phyloP scores from a whole-genome alignment of 2,797 vertebrate species.

The Cephalopachus bancanus region DNA sequence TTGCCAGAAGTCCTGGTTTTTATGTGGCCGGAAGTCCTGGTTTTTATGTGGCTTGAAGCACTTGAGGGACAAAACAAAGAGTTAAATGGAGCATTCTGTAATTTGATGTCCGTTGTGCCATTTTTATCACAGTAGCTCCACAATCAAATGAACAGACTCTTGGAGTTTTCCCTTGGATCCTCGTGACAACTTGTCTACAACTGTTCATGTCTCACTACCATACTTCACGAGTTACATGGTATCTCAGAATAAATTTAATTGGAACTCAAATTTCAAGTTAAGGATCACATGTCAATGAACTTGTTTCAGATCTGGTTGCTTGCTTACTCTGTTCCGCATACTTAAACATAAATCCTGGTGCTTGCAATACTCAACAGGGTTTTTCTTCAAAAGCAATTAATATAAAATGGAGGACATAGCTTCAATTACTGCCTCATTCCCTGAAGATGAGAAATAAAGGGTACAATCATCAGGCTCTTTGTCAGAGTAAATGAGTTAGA shows the following conservation, averaged over 20 bases:
- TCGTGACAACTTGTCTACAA: background rate
- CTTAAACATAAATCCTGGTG: slow-evolving; percentile 1
- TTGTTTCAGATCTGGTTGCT: slow-evolving; percentile 31
- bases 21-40: background rate
- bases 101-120: background rate
- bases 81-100: background rate
- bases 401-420: background rate
- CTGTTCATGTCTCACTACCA: slow-evolving; percentile 3
- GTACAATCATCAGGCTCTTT: background rate
- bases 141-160: background rate
- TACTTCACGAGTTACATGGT: background rate
- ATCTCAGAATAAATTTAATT: slow-evolving; percentile 55
- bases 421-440: slow-evolving; percentile 42
- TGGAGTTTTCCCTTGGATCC: background rate
- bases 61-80: slow-evolving; percentile 6
- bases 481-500: background rate
- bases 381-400: slow-evolving; percentile 56
- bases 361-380: slow-evolving; percentile 24
- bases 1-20: background rate
- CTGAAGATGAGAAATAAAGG: background rate
- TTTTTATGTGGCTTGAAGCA: background rate
- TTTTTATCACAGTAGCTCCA: slow-evolving; percentile 32
- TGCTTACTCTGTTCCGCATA: slow-evolving; percentile 27
- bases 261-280: slow-evolving; percentile 53
- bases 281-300: background rate